A percentile compares a stretch with the other conserved stretches of the same genome.
These are phyloP conservation scores for Conus betulinus DNA, from an alignment of 1,140 invertebrate genomes.

Conservation along the genomic window DNA sequence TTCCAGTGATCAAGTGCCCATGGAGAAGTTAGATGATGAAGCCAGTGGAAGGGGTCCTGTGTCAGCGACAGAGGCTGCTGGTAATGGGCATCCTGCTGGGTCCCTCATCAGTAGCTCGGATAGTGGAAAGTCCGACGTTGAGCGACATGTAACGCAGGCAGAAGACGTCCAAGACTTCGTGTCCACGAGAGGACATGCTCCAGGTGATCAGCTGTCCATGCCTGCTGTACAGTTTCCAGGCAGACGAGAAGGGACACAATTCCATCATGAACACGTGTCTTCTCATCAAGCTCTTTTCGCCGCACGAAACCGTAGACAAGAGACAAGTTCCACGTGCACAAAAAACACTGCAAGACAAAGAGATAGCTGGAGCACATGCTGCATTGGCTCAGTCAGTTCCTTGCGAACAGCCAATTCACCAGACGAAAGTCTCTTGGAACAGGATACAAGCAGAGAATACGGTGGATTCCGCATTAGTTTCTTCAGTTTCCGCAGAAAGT, in stretches of 20 bases:
- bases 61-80: neutral
- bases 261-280: neutral
- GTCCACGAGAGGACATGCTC: neutral
- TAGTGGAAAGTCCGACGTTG: neutral
- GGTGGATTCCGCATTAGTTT: neutral
- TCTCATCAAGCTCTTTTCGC: neutral
- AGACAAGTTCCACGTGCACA: neutral
- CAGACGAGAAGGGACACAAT: neutral
- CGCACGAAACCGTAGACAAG: neutral
- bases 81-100: neutral
- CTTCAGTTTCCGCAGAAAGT: neutral
- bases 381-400: neutral
- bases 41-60: neutral
- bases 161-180: neutral
- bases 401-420: neutral
- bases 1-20: neutral
- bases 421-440: neutral
- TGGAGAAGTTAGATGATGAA: neutral
- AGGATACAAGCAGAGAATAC: neutral
- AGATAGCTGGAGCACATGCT: neutral
- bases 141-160: neutral
- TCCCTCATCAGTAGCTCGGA: neutral
- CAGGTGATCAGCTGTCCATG: neutral
- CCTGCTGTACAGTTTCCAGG: neutral
- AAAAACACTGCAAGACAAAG: neutral